Evolutionary conservation across 1,140 invertebrate genomes (phyloP).

Genomic region (Bombus cullumanus): DNA sequence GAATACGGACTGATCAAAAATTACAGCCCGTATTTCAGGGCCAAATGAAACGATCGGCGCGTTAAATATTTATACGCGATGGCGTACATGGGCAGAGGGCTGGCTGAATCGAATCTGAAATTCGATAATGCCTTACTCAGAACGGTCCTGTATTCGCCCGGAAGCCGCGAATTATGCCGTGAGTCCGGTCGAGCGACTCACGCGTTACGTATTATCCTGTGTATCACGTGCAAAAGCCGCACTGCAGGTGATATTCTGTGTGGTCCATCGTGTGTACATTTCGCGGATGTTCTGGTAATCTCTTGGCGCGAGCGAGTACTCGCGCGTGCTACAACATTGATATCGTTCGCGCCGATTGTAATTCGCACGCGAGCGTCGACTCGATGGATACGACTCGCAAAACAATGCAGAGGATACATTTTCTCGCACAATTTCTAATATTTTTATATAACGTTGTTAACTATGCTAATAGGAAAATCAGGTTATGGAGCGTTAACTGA

Average conservation of each 20-base stretch:
- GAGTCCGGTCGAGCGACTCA: conserved; percentile 53
- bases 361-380: neutral
- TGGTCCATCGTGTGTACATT: conserved; percentile 65
- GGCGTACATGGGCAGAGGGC: conserved; percentile 63
- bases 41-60: conserved; percentile 65
- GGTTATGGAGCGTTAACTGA: neutral
- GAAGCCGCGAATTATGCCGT: conserved; percentile 79
- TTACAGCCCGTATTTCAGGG: conserved; percentile 61
- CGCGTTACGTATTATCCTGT: conserved; percentile 71
- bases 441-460: neutral
- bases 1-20: neutral
- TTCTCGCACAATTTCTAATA: neutral
- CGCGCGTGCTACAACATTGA: neutral
- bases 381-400: neutral
- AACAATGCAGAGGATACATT: neutral
- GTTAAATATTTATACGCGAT: conserved; percentile 77
- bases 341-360: conserved; percentile 8
- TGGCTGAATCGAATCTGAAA: conserved; percentile 80
- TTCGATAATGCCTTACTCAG: conserved; percentile 81
- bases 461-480: neutral
- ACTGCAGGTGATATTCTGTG: conserved; percentile 70
- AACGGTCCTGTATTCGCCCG: conserved; percentile 73
- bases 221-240: conserved; percentile 70
- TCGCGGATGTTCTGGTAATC: conserved; percentile 28
- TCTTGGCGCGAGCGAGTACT: neutral